These are phyloP conservation scores for Euwallacea similis DNA, from an alignment of 1,140 invertebrate species.

Conservation along the genomic window DNA sequence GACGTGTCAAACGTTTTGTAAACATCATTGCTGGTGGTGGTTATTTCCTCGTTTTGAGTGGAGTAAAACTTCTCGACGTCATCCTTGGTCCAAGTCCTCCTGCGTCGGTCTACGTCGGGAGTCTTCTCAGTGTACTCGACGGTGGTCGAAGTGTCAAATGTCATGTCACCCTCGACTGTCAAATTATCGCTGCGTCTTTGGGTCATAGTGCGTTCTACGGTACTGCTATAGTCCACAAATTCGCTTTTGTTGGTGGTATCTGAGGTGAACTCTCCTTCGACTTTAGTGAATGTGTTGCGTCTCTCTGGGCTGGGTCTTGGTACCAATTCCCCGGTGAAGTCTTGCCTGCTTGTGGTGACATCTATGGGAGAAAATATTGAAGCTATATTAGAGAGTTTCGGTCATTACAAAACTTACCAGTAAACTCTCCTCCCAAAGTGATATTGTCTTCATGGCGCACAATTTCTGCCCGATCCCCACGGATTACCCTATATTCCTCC, in stretches of 20 bases:
- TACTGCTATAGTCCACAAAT: slow-evolving; percentile 64
- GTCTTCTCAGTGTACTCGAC: slow-evolving; percentile 63
- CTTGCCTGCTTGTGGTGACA: slow-evolving; percentile 65
- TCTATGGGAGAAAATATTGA: slow-evolving; percentile 56
- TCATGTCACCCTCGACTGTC: slow-evolving; percentile 65
- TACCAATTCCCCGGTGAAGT: slow-evolving; percentile 66
- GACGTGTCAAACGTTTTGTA: slow-evolving; percentile 57
- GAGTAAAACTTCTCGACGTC: slow-evolving; percentile 68
- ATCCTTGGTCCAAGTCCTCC: slow-evolving; percentile 70
- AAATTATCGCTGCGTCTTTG: slow-evolving; percentile 66
- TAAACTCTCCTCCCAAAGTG: slow-evolving; percentile 61
- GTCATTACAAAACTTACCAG: slow-evolving; percentile 42
- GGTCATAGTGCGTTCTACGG: slow-evolving; percentile 62
- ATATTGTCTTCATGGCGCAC: slow-evolving; percentile 65
- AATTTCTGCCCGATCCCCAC: slow-evolving; percentile 64
- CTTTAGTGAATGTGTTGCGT: slow-evolving; percentile 80
- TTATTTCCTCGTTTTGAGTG: slow-evolving; percentile 57
- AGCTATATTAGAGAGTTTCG: no score
- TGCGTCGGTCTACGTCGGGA: slow-evolving; percentile 58
- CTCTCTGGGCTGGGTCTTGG: slow-evolving; percentile 70
- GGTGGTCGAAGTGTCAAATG: slow-evolving; percentile 64
- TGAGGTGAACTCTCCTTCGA: slow-evolving; percentile 70
- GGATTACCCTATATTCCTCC: slow-evolving; percentile 61
- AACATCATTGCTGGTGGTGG: slow-evolving; percentile 62
- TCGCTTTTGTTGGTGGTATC: slow-evolving; percentile 68